A percentile compares a stretch with the other conserved stretches of the same genome.
Evolutionary conservation across 2,797 vertebrate genomes (phyloP).

Genomic region (Amblyopsis hoosieri): DNA sequence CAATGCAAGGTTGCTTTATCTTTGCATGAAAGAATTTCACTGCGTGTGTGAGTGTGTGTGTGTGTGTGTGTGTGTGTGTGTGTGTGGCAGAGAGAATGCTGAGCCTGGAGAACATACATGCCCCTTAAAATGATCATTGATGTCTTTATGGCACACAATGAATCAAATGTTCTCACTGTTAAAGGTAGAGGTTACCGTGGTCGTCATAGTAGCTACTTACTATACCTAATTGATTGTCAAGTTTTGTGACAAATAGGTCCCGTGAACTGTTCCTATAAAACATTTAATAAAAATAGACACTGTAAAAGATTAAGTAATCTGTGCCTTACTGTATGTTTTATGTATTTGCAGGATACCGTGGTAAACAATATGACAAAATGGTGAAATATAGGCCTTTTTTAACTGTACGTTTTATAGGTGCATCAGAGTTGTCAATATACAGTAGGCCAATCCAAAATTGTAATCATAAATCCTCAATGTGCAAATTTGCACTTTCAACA

Average conservation of each 20-base stretch:
- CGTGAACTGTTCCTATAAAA: slow-evolving; percentile 1
- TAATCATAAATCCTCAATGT: not conserved
- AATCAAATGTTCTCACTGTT: not conserved
- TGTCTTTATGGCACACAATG: slow-evolving; percentile 11
- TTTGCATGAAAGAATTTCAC: slow-evolving; percentile 52
- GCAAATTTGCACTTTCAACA: slow-evolving; percentile 9
- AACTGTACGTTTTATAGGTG: too few species aligned
- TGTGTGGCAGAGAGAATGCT: slow-evolving; percentile 12
- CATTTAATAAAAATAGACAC: slow-evolving; percentile 48
- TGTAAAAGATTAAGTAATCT: too few species aligned
- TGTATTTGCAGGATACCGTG: too few species aligned
- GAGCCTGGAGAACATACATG: slow-evolving; percentile 21
- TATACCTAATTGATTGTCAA: slow-evolving; percentile 10
- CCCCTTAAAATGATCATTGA: slow-evolving; percentile 12
- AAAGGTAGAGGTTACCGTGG: slow-evolving; percentile 14
- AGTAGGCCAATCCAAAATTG: too few species aligned
- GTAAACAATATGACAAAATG: too few species aligned
- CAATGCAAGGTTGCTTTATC: slow-evolving; percentile 46
- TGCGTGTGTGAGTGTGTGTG: slow-evolving; percentile 17
- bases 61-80: slow-evolving; percentile 27
- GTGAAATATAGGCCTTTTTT: too few species aligned
- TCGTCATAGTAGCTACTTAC: slow-evolving; percentile 8
- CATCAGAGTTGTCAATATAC: too few species aligned
- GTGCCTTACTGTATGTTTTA: too few species aligned
- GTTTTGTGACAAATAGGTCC: not conserved